Evolutionary conservation across 2,888 invertebrate genomes (phyloP).

Genomic region (Polydrusus tereticollis): DNA sequence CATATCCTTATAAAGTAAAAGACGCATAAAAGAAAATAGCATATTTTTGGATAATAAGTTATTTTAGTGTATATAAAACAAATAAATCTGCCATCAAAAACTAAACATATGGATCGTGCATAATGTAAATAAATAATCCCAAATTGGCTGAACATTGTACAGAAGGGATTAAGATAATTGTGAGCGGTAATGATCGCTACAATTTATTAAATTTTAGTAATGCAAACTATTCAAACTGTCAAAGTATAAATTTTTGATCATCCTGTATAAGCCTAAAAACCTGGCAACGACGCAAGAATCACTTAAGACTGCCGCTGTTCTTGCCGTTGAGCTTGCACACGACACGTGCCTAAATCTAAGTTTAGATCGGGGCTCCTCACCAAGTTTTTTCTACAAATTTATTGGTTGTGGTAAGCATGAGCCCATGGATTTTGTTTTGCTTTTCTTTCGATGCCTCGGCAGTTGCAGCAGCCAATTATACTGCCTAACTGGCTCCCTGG

Average conservation of each 20-base stretch:
- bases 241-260: background rate
- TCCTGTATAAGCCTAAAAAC: background rate
- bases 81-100: too few relatives aligned
- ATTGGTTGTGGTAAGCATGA: conserved; percentile 35
- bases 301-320: conserved; percentile 45
- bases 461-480: conserved; percentile 13
- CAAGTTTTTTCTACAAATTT: conserved; percentile 58
- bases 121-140: too few relatives aligned
- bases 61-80: too few relatives aligned
- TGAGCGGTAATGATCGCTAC: too few relatives aligned
- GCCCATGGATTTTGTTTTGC: conserved; percentile 38
- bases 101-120: too few relatives aligned
- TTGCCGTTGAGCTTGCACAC: conserved; percentile 59
- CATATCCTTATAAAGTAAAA: too few relatives aligned
- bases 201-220: too few relatives aligned
- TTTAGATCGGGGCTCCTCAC: conserved; percentile 66
- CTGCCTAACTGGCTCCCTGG: conserved; percentile 3
- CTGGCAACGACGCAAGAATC: conserved; percentile 39
- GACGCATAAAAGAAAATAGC: too few relatives aligned
- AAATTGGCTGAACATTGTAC: too few relatives aligned
- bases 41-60: too few relatives aligned
- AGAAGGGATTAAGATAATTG: too few relatives aligned
- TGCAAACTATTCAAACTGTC: too few relatives aligned
- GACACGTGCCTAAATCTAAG: conserved; percentile 68
- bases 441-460: conserved; percentile 34